Conservation (phyloP, 1,140 invertebrate species). For the Pantala flavescens region DNA sequence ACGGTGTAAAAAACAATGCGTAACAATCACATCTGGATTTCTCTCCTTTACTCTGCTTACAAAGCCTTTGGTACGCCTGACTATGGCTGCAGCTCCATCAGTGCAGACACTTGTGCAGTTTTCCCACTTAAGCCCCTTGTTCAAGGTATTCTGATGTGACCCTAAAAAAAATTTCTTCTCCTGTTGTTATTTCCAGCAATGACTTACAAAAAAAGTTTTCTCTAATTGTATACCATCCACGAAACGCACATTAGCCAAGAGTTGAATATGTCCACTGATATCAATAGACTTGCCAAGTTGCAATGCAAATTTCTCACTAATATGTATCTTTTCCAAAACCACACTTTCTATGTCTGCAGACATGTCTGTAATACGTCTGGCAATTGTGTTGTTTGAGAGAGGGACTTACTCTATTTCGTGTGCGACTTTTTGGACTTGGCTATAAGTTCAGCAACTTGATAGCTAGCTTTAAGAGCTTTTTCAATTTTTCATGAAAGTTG, state of each 20-base stretch:
- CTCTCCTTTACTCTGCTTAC: no score
- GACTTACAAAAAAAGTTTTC: constrained; percentile 25
- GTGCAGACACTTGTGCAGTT: constrained; percentile 25
- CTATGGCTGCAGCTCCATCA: constrained; percentile 23
- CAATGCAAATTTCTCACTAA: no score
- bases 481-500: no score
- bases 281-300: no score
- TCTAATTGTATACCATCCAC: constrained; percentile 25
- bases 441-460: constrained; percentile 24
- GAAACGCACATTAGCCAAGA: constrained; percentile 26
- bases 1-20: no score
- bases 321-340: constrained; percentile 23
- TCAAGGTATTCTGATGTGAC: constrained; percentile 25
- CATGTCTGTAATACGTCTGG: constrained; percentile 23
- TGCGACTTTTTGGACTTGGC: constrained; percentile 24
- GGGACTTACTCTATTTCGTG: constrained; percentile 25
- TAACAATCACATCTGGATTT: no score
- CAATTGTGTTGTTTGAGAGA: constrained; percentile 23
- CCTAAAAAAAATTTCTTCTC: constrained; percentile 24
- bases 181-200: constrained; percentile 22
- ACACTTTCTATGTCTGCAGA: constrained; percentile 23
- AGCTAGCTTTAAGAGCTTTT: constrained; percentile 24
- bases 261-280: no score
- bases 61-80: constrained; percentile 23
- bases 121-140: constrained; percentile 25